These are phyloP conservation scores for Pachyramphus minor DNA, from an alignment of 2,113 vertebrate genomes.

Conservation along the genomic window DNA sequence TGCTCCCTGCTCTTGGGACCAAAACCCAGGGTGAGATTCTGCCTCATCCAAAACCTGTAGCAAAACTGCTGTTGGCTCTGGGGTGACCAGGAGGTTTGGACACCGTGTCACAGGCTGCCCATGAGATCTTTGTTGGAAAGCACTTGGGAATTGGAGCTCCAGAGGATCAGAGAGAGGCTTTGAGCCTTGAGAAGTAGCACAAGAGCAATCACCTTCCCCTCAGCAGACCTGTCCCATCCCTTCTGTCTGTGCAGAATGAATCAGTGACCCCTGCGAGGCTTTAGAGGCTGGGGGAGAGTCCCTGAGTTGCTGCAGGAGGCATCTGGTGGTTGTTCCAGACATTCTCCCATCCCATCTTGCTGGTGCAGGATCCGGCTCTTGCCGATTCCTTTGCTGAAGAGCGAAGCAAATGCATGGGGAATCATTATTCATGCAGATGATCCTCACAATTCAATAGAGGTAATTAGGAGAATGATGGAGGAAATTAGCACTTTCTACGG, in stretches of 20 bases:
- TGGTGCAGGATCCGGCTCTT: not conserved
- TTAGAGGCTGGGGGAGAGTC: not conserved
- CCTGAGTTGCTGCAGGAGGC: not conserved
- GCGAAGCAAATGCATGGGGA: conserved; percentile 34
- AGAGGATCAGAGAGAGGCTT: not conserved
- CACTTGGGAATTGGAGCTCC: not conserved
- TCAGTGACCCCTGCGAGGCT: not conserved
- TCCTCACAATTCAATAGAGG: conserved; percentile 74
- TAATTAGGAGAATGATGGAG: conserved; percentile 80
- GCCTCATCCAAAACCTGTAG: not conserved
- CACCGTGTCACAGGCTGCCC: rapidly evolving
- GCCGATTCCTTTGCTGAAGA: not conserved
- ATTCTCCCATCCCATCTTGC: not conserved
- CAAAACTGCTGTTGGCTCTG: rapidly evolving
- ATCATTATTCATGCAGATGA: conserved; percentile 80
- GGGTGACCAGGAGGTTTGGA: not conserved
- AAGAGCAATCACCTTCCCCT: not conserved
- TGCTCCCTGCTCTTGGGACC: not conserved
- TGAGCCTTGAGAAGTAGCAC: not conserved
- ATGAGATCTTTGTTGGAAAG: not conserved
- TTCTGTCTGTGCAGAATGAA: not conserved
- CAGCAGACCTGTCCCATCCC: not conserved
- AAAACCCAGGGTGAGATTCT: not conserved
- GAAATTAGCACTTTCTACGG: conserved; percentile 77
- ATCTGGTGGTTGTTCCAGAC: not conserved